These are phyloP conservation scores for Gambusia yucatana DNA, from an alignment of 2,797 vertebrate genomes.

Conservation along the genomic window DNA sequence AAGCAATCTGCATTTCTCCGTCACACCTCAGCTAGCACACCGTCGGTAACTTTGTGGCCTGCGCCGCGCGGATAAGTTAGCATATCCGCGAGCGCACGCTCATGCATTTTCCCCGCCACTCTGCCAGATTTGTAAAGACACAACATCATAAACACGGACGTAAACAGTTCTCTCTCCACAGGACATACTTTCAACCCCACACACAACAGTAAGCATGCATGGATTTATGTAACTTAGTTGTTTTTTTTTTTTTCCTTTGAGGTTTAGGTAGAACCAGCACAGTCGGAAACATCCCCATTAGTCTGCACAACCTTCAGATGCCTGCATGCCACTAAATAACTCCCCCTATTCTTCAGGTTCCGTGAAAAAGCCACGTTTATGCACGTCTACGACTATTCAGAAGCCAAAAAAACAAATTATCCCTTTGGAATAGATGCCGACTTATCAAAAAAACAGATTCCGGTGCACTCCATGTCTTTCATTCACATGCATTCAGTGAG, in stretches of 20 bases:
- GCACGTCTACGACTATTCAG: background rate
- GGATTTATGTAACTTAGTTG: slow-evolving; percentile 19
- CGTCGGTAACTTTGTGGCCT: slow-evolving; percentile 69
- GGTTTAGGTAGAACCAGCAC: slow-evolving; percentile 17
- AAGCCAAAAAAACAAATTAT: background rate
- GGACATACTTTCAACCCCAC: background rate
- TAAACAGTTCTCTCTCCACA: slow-evolving; percentile 18
- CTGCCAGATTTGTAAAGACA: slow-evolving; percentile 3
- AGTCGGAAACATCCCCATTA: slow-evolving; percentile 39
- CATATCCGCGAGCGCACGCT: slow-evolving; percentile 18
- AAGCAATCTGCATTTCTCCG: slow-evolving; percentile 73
- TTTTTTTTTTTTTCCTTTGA: slow-evolving; percentile 11
- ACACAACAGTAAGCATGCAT: background rate
- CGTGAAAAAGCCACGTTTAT: background rate
- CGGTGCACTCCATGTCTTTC: background rate
- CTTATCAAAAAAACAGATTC: background rate
- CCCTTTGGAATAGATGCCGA: background rate
- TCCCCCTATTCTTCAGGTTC: background rate
- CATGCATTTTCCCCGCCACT: slow-evolving; percentile 24
- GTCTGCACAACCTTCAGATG: slow-evolving; percentile 25
- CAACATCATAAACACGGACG: slow-evolving; percentile 17
- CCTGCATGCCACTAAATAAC: slow-evolving; percentile 22
- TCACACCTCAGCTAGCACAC: slow-evolving; percentile 77
- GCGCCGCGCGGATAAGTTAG: slow-evolving; percentile 66
- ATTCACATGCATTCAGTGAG: background rate